These are phyloP conservation scores for Drosophila kambysellisi DNA, from an alignment of 2,888 invertebrate genomes.

Conservation along the genomic window DNA sequence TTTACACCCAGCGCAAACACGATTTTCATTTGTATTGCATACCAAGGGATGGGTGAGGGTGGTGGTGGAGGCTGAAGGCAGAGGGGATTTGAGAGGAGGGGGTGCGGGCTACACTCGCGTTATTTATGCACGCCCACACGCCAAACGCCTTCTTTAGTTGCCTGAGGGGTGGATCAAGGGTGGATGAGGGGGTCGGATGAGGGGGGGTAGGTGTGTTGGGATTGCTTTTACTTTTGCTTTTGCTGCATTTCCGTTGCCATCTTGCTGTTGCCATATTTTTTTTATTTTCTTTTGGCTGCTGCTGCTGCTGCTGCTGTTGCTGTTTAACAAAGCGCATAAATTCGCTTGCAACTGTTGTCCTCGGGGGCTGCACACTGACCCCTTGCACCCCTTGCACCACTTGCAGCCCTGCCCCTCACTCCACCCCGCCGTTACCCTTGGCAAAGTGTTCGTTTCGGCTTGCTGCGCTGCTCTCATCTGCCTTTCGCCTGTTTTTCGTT, in stretches of 20 bases:
- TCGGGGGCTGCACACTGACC: constrained; percentile 60
- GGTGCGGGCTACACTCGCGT: constrained; percentile 37
- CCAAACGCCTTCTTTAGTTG: constrained; percentile 45
- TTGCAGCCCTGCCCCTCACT: neutral
- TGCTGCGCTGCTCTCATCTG: constrained; percentile 76
- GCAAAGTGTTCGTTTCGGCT: constrained; percentile 71
- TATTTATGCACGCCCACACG: constrained; percentile 74
- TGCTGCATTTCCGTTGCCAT: constrained; percentile 21
- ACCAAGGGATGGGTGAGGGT: neutral
- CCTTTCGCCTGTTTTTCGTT: constrained; percentile 65
- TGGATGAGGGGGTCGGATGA: neutral
- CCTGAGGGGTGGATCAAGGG: neutral
- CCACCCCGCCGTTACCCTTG: constrained; percentile 10
- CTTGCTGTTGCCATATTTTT: constrained; percentile 50
- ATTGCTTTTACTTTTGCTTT: constrained; percentile 63
- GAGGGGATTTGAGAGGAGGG: neutral
- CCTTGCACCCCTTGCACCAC: neutral
- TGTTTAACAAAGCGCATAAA: constrained; percentile 83
- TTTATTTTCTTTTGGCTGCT: constrained; percentile 49
- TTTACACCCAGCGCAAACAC: constrained; percentile 79
- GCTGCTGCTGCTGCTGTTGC: constrained; percentile 73
- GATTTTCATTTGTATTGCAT: constrained; percentile 80
- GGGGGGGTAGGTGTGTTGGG: constrained; percentile 54
- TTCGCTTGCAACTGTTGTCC: constrained; percentile 82
- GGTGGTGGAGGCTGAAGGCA: neutral